phyloP scores from a whole-genome alignment of 64 coral and sea anemone genomes.

The Acropora yongei region DNA sequence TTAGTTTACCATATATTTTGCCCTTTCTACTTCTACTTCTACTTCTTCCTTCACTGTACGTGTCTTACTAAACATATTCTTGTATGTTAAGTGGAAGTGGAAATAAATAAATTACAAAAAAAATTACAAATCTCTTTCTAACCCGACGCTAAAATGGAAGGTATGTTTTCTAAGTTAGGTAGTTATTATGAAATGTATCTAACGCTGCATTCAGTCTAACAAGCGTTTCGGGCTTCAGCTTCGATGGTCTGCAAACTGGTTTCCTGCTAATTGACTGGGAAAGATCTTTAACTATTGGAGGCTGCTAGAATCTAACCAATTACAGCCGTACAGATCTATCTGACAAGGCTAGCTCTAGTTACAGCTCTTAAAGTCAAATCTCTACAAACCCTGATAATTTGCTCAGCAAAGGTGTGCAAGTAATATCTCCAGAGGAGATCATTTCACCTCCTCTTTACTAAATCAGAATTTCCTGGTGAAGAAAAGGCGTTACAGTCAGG shows the following conservation, averaged over 20 bases:
- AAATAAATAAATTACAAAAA: too few species aligned
- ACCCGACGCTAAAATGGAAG: neutral
- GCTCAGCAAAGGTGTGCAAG: slow-evolving; percentile 8
- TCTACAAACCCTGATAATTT: slow-evolving; percentile 13
- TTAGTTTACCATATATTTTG: too few species aligned
- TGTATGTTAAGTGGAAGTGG: too few species aligned
- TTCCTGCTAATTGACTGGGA: neutral
- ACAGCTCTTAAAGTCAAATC: neutral
- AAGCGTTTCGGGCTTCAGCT: neutral
- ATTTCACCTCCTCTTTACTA: neutral
- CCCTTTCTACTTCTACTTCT: too few species aligned
- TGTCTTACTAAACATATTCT: too few species aligned
- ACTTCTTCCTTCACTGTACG: too few species aligned
- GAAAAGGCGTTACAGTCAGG: too few species aligned
- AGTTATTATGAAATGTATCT: slow-evolving; percentile 10
- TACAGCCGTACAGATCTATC: slow-evolving; percentile 14
- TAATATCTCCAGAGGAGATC: neutral
- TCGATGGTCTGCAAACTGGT: slow-evolving; percentile 1
- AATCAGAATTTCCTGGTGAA: too few species aligned
- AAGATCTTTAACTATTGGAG: slow-evolving; percentile 3
- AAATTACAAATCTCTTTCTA: neutral
- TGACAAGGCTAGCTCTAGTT: neutral
- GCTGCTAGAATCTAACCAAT: slow-evolving; percentile 20
- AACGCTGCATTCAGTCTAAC: slow-evolving; percentile 1
- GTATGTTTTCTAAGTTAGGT: neutral